Percentiles rank a stretch among this genome's conserved stretches.
Conservation (phyloP, 2,888 invertebrate species). For the Chrysina gloriosa region DNA sequence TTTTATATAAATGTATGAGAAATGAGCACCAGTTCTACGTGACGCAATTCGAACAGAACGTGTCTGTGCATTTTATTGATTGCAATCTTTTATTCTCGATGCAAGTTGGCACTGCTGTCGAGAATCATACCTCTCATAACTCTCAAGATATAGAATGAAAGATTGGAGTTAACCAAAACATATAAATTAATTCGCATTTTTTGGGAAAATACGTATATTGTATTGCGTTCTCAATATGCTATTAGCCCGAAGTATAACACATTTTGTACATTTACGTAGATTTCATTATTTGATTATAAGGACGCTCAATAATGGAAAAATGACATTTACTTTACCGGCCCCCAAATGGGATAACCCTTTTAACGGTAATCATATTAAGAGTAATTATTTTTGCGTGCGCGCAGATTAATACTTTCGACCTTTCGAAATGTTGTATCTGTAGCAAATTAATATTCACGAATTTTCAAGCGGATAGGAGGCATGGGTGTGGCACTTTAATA, state of each 20-base stretch:
- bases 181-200: too few species aligned
- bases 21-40: not conserved
- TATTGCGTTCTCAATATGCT: too few species aligned
- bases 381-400: not conserved
- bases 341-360: not conserved
- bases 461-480: not conserved
- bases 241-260: not conserved
- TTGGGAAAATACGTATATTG: too few species aligned
- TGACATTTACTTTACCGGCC: not conserved
- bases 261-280: not conserved
- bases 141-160: too few species aligned
- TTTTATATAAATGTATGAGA: not conserved
- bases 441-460: slow-evolving; percentile 28
- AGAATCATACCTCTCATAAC: not conserved
- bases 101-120: not conserved
- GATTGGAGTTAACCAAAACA: too few species aligned
- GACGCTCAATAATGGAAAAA: not conserved
- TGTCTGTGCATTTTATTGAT: not conserved
- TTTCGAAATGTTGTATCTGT: slow-evolving; percentile 5
- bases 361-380: not conserved
- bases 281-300: not conserved
- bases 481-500: slow-evolving; percentile 25
- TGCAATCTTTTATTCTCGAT: not conserved
- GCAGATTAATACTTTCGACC: slow-evolving; percentile 14
- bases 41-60: not conserved